Conservation (phyloP, 2,797 vertebrate genomes). For the Microchirus variegatus region DNA sequence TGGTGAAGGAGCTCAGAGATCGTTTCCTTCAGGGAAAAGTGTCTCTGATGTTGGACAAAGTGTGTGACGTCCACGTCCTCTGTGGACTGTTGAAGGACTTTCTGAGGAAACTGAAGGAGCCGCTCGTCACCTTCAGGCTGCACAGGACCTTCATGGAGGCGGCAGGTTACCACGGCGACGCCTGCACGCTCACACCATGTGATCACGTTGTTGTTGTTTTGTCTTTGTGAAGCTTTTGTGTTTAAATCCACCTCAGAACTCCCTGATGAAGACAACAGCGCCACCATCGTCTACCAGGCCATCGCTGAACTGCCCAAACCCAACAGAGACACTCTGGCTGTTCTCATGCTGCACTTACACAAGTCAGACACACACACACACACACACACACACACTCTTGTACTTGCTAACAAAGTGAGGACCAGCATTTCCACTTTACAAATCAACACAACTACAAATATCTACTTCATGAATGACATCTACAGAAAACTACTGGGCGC, state of each 20-base stretch:
- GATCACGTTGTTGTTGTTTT: too few relatives aligned
- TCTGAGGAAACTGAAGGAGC: constrained; percentile 86
- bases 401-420: too few relatives aligned
- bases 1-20: constrained; percentile 84
- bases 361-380: constrained; percentile 62
- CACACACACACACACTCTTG: too few relatives aligned
- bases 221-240: too few relatives aligned
- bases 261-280: constrained; percentile 60
- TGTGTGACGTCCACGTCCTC: constrained; percentile 85
- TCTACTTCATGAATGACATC: too few relatives aligned
- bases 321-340: constrained; percentile 87
- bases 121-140: constrained; percentile 68
- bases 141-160: constrained; percentile 84
- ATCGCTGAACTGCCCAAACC: constrained; percentile 80
- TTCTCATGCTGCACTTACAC: constrained; percentile 88
- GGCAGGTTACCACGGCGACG: constrained; percentile 68
- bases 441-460: too few relatives aligned
- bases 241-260: constrained; percentile 69
- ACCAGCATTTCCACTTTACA: too few relatives aligned
- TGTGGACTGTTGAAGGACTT: constrained; percentile 91
- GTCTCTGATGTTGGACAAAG: constrained; percentile 62
- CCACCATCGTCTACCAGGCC: constrained; percentile 46
- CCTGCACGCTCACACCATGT: too few relatives aligned
- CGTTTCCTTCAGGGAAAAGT: constrained; percentile 74
- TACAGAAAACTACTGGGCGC: too few relatives aligned